Evolutionary conservation across 2,113 vertebrate genomes (phyloP).

Genomic region (Sapayoa aenigma): DNA sequence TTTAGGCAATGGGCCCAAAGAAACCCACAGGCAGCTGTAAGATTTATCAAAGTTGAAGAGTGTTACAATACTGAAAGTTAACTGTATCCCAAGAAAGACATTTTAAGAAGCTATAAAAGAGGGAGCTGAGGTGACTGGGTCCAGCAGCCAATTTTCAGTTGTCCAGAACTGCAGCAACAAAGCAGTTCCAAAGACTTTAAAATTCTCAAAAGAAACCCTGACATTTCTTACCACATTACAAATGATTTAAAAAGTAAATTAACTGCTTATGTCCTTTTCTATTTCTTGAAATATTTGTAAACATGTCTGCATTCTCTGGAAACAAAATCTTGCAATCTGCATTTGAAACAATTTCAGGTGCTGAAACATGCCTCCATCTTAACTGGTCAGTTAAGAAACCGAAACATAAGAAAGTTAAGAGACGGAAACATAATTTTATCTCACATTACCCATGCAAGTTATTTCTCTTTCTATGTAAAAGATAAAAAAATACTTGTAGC

Average conservation of each 20-base stretch:
- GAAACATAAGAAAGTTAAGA: neutral
- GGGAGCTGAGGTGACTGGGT: neutral
- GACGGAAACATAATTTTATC: neutral
- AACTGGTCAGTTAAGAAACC: neutral
- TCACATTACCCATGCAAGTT: neutral
- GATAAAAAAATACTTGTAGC: neutral
- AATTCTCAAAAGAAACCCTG: neutral
- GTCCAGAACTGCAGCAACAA: neutral
- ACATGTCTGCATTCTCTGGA: neutral
- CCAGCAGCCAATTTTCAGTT: neutral
- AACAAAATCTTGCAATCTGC: neutral
- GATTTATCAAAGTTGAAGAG: neutral
- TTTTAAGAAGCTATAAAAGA: neutral
- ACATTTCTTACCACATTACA: neutral
- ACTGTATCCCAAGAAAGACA: neutral
- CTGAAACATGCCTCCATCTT: neutral
- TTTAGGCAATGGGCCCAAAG: neutral
- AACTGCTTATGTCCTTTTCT: neutral
- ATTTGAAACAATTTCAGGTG: neutral
- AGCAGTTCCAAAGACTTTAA: neutral
- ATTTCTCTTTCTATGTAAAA: neutral
- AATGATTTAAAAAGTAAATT: neutral
- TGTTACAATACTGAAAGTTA: neutral
- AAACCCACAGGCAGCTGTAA: fast-evolving
- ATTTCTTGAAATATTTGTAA: neutral